These are phyloP conservation scores for Semnopithecus entellus DNA, from an alignment of 2,113 vertebrate species.

Conservation along the genomic window DNA sequence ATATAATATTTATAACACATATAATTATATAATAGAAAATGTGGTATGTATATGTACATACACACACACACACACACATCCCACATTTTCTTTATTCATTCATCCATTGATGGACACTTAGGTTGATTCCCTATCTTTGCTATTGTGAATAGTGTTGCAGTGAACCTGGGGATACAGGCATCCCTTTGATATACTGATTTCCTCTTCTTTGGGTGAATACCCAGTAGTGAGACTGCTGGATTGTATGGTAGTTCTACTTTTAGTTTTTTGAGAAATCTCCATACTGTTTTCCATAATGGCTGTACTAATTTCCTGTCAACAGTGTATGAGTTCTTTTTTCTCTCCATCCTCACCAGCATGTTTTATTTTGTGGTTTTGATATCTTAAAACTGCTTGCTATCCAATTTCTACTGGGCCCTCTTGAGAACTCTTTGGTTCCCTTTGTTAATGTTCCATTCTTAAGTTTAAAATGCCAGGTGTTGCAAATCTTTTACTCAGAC, in stretches of 20 bases:
- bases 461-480: not conserved
- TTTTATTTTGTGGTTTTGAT: not conserved
- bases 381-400: not conserved
- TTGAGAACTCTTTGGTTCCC: not conserved
- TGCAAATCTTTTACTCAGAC: not conserved
- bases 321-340: too few species aligned
- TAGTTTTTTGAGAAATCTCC: not conserved
- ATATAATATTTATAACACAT: too few species aligned
- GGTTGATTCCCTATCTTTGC: not conserved
- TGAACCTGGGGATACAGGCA: not conserved
- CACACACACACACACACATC: too few species aligned
- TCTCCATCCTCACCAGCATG: too few species aligned
- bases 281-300: too few species aligned
- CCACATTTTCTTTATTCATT: not conserved
- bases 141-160: not conserved
- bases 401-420: not conserved
- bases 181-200: not conserved
- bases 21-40: too few species aligned
- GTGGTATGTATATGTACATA: too few species aligned
- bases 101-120: not conserved
- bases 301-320: too few species aligned
- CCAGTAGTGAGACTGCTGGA: not conserved
- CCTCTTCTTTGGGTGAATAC: not conserved
- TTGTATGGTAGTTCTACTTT: not conserved
- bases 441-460: not conserved